These are phyloP conservation scores for Staurois parvus DNA, from an alignment of 2,797 vertebrate species.

Conservation along the genomic window DNA sequence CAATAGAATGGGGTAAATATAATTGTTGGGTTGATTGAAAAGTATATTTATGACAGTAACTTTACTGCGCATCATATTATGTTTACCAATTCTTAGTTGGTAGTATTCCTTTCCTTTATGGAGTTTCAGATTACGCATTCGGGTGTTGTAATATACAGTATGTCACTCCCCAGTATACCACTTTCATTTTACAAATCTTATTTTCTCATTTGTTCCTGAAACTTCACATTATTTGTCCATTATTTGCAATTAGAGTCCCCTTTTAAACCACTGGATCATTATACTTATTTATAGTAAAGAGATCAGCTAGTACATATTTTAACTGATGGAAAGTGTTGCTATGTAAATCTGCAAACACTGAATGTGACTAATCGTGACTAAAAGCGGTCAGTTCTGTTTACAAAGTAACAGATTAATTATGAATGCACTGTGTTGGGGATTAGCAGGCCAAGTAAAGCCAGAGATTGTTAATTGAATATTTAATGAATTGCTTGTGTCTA, in stretches of 20 bases:
- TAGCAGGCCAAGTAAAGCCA: constrained; percentile 63
- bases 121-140: too few species aligned
- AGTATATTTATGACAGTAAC: too few species aligned
- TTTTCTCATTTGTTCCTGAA: neutral
- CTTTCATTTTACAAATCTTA: neutral
- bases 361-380: constrained; percentile 38
- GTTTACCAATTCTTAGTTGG: too few species aligned
- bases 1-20: too few species aligned
- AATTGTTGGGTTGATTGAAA: too few species aligned
- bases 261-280: too few species aligned
- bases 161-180: neutral
- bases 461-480: constrained; percentile 69
- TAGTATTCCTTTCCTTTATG: too few species aligned
- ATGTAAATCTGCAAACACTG: constrained; percentile 12
- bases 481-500: constrained; percentile 61
- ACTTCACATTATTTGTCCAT: neutral
- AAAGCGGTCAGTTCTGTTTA: constrained; percentile 59
- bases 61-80: neutral
- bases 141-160: neutral
- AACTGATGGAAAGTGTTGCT: neutral
- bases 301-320: neutral
- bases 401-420: constrained; percentile 65
- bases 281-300: neutral
- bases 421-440: constrained; percentile 67
- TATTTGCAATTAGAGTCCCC: too few species aligned